phyloP scores from a whole-genome alignment of 2,113 vertebrate genomes.

The Bos taurus region DNA sequence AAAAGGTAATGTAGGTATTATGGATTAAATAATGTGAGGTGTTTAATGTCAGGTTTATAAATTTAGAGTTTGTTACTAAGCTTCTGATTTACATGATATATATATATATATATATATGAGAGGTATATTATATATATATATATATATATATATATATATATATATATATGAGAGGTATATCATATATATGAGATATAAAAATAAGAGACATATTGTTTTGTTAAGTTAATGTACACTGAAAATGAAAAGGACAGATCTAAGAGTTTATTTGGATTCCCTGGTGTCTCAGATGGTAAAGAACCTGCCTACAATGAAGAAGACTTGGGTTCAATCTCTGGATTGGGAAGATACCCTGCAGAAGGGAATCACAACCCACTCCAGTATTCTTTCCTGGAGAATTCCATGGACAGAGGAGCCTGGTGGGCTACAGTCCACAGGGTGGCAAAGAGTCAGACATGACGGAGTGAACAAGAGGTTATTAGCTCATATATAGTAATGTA shows the following conservation, averaged over 20 bases:
- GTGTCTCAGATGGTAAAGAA: neutral
- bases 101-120: neutral
- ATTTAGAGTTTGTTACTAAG: neutral
- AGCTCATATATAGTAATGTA: neutral
- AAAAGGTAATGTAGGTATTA: neutral
- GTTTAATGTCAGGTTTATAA: neutral
- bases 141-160: neutral
- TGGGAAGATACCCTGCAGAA: neutral
- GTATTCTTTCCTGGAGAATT: neutral
- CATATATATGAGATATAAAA: neutral
- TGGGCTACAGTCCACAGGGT: too few species aligned
- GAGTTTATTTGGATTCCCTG: neutral
- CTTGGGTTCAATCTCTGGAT: neutral
- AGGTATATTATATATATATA: neutral
- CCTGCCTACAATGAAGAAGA: neutral
- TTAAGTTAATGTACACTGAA: neutral
- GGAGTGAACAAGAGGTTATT: neutral
- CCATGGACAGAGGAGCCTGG: too few species aligned
- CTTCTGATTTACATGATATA: neutral
- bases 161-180: neutral
- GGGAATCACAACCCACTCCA: neutral
- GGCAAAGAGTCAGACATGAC: too few species aligned
- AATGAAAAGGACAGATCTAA: neutral
- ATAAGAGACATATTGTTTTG: neutral
- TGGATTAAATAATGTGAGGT: neutral